Evolutionary conservation across 2,113 vertebrate species (phyloP), one percentile per base, ranked within the genome.

Genomic region (Vulpes lagopus): DNA sequence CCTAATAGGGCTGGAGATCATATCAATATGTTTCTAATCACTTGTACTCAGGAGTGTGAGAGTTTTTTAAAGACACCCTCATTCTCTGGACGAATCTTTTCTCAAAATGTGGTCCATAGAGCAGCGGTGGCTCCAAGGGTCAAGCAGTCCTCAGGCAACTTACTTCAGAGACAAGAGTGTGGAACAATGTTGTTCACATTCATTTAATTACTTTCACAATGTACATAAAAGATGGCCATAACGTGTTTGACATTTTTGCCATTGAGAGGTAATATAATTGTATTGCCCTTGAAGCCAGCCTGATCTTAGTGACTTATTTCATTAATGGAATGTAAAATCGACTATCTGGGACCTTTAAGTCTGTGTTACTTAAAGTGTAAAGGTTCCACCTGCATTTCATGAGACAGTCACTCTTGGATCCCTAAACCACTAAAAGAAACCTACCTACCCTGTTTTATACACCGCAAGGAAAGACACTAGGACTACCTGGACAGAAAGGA

Each of bases 91-190:
- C 43, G 79, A 81, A 71, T 17, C 2, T 73, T 90, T 90, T 95
- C 74, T 85, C 11, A 67, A 43, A 86, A 92, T 55, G 53, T 57
- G 35, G 60, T 90, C 60, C 43, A 55, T 30, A 27, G 62, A 71
- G 20, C n/a, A 30, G 49, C n/a, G 3, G 2, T 84, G 6, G 49
- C 89, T 20, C 25, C 57, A 91, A 81, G 22, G 4, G 55, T 67
- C 71, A 74, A 88, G 11, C 1, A 11, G 30, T 60, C n/a, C 35
- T 43, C 23, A 55, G 20, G 7, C 16, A 71, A 85, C 92, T 92
- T 86, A 86, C 67, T 94, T 92, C 71, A 89, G n/a, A 97, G 69
- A 94, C 53, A 79, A 94, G 71, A 79, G 59, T 35, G 59, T 17
- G 16, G 23, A 90, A 78, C 11, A 8, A 43, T 51, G 15, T n/a